Conservation (phyloP, 2,888 invertebrate genomes). For the Thalpophila matura region DNA sequence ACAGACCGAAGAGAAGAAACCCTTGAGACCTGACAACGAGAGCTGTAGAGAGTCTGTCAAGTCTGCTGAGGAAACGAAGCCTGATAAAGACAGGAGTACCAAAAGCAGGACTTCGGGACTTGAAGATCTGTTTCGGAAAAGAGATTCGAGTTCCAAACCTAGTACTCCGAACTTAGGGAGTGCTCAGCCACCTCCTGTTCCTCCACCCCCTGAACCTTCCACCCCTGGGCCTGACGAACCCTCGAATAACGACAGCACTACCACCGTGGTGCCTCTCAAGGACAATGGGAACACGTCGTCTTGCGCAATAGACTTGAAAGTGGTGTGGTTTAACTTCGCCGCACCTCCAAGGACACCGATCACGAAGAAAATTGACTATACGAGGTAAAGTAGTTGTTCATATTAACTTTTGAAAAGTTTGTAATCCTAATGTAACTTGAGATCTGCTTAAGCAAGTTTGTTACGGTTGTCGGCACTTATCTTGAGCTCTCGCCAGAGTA, state of each 20-base stretch:
- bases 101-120: slow-evolving; percentile 83
- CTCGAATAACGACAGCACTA: slow-evolving; percentile 76
- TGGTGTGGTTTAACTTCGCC: slow-evolving; percentile 99
- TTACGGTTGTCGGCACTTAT: too few relatives aligned
- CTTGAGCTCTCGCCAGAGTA: too few relatives aligned
- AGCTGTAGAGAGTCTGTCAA: slow-evolving; percentile 87
- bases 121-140: slow-evolving; percentile 87
- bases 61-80: slow-evolving; percentile 86
- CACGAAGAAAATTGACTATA: slow-evolving; percentile 98
- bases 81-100: slow-evolving; percentile 79
- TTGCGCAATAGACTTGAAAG: slow-evolving; percentile 96
- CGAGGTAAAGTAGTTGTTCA: slow-evolving; percentile 90
- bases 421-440: too few relatives aligned
- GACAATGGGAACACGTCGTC: slow-evolving; percentile 95
- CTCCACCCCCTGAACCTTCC: slow-evolving; percentile 75
- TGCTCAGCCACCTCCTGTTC: slow-evolving; percentile 78
- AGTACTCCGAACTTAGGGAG: slow-evolving; percentile 90
- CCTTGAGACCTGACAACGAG: slow-evolving; percentile 77
- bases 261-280: slow-evolving; percentile 88
- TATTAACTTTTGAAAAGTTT: too few relatives aligned
- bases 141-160: slow-evolving; percentile 91
- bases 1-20: slow-evolving; percentile 90
- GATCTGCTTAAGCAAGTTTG: too few relatives aligned
- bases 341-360: slow-evolving; percentile 98
- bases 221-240: slow-evolving; percentile 84